Percentiles rank a stretch among this genome's conserved stretches.
Evolutionary conservation across 2,113 vertebrate genomes (phyloP).

Genomic region (Bothrops jararaca): DNA sequence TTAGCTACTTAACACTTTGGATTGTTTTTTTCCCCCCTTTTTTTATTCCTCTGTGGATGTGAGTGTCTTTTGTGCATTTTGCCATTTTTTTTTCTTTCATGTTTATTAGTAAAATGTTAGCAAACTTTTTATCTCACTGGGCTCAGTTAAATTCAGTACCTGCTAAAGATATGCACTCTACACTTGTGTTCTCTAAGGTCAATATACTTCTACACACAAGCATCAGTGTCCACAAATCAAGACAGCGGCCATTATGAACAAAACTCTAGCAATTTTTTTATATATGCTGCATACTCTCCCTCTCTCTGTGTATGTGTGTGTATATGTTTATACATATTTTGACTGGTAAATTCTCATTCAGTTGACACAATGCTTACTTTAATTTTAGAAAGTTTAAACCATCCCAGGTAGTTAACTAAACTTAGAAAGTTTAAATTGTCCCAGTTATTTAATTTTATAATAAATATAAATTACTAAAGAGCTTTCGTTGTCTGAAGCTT

Average conservation of each 20-base stretch:
- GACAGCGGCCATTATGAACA: not conserved
- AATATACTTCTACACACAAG: not conserved
- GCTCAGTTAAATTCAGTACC: not conserved
- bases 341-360: not conserved
- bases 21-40: not conserved
- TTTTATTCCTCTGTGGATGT: not conserved
- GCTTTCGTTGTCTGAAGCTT: not conserved
- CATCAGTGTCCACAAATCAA: not conserved
- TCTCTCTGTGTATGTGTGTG: not conserved
- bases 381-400: constrained; percentile 9
- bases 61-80: not conserved
- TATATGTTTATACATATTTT: not conserved
- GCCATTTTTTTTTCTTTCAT: not conserved
- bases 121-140: not conserved
- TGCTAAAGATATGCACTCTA: not conserved
- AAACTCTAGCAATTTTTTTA: not conserved
- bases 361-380: constrained; percentile 1
- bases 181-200: not conserved
- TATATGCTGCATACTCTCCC: not conserved
- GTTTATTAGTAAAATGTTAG: not conserved
- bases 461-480: too few species aligned
- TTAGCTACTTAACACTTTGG: not conserved
- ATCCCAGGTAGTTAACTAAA: not conserved
- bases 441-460: too few species aligned
- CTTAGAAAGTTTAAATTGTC: too few species aligned